Conservation (phyloP, 2,888 invertebrate species). For the Ephialtes manifestator region DNA sequence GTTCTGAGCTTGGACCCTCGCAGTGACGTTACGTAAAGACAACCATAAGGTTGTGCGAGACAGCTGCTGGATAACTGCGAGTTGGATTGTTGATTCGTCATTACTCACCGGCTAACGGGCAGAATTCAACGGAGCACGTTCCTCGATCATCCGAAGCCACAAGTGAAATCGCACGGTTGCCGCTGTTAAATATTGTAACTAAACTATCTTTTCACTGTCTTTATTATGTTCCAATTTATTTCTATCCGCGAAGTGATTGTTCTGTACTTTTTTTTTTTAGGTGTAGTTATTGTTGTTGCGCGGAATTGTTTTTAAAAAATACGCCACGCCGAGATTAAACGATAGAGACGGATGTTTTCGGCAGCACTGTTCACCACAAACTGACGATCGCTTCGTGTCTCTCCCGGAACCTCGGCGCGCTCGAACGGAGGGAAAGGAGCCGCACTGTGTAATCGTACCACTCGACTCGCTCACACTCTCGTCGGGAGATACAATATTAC, state of each 20-base stretch:
- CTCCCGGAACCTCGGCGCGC: conserved; percentile 58
- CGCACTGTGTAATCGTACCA: conserved; percentile 17
- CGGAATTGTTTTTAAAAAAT: background rate
- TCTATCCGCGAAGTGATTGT: background rate
- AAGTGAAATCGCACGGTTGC: background rate
- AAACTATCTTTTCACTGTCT: background rate
- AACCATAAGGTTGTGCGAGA: conserved; percentile 37
- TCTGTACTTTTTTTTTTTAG: background rate
- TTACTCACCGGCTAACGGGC: conserved; percentile 57
- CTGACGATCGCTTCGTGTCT: conserved; percentile 55
- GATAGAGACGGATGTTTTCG: conserved; percentile 30
- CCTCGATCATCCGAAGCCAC: conserved; percentile 35
- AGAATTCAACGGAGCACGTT: conserved; percentile 34
- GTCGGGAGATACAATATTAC: background rate
- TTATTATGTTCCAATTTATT: background rate
- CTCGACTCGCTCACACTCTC: conserved; percentile 26
- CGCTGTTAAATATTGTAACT: background rate
- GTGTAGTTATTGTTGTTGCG: background rate
- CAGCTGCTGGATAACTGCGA: conserved; percentile 7
- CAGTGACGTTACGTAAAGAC: conserved; percentile 54
- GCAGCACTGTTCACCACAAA: conserved; percentile 56
- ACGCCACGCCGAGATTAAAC: conserved; percentile 1
- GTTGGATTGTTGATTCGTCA: conserved; percentile 47
- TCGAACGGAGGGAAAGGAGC: conserved; percentile 52
- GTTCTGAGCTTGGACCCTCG: conserved; percentile 21